Percentiles rank a stretch among this genome's conserved stretches.
phyloP scores from a whole-genome alignment of 2,797 vertebrate species.

The Melanotaenia trifasciata region DNA sequence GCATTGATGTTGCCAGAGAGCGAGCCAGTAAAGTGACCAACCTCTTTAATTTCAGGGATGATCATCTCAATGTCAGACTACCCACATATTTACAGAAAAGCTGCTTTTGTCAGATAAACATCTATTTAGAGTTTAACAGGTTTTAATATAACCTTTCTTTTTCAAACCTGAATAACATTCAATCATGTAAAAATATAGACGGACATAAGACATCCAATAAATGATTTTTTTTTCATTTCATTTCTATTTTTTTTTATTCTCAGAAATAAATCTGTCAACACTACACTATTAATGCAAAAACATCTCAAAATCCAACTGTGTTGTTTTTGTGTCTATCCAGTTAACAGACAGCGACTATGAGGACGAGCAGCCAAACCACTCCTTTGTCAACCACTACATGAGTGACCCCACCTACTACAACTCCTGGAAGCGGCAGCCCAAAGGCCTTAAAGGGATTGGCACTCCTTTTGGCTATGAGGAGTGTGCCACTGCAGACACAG shows the following conservation, averaged over 20 bases:
- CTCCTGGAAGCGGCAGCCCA: slow-evolving; percentile 96
- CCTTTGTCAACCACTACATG: slow-evolving; percentile 99
- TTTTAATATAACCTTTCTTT: background rate
- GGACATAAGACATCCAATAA: background rate
- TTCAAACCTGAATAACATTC: background rate
- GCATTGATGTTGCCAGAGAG: too few relatives aligned
- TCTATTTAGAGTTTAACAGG: background rate
- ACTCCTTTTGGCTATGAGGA: slow-evolving; percentile 89
- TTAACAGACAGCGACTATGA: slow-evolving; percentile 93
- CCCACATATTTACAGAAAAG: background rate
- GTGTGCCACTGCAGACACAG: slow-evolving; percentile 85
- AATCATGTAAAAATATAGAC: background rate
- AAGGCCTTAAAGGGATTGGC: slow-evolving; percentile 83
- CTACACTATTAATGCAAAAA: background rate
- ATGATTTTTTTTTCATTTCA: background rate
- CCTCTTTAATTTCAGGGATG: too few relatives aligned
- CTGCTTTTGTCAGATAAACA: background rate
- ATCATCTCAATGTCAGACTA: background rate
- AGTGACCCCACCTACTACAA: slow-evolving; percentile 97
- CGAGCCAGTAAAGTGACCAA: too few relatives aligned
- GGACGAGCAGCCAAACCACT: slow-evolving; percentile 93
- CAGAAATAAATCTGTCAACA: background rate
- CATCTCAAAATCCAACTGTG: slow-evolving; percentile 6
- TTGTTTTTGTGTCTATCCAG: slow-evolving; percentile 67
- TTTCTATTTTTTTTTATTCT: background rate